Conservation (phyloP, 2,888 invertebrate genomes). For the Tanytarsus gracilentus region DNA sequence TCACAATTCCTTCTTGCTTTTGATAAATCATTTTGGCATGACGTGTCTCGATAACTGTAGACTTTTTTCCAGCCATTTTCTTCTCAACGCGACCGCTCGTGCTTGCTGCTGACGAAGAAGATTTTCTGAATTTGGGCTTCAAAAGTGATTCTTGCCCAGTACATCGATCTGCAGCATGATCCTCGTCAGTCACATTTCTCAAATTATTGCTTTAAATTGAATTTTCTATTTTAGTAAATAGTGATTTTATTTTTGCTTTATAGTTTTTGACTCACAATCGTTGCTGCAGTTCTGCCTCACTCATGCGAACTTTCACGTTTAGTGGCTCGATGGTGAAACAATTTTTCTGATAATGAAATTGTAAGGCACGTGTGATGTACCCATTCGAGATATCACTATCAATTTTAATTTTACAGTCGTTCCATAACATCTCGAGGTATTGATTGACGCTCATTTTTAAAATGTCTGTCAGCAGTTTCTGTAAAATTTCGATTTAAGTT, state of each 20-base stretch:
- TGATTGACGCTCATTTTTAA: neutral
- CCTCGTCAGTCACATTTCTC: no score
- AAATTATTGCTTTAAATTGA: neutral
- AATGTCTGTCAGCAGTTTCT: constrained; percentile 22
- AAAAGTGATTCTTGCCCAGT: neutral
- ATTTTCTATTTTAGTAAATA: neutral
- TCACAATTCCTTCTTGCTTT: constrained; percentile 33
- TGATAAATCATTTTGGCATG: neutral
- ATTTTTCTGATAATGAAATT: constrained; percentile 14
- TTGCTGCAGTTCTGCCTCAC: constrained; percentile 4
- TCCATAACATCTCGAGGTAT: neutral
- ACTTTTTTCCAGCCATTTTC: neutral
- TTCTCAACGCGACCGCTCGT: neutral
- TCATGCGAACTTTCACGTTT: constrained; percentile 6
- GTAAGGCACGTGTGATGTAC: neutral
- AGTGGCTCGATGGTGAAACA: neutral
- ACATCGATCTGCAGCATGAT: neutral
- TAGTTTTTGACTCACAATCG: neutral
- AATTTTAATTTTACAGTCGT: neutral
- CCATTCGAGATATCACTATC: constrained; percentile 8
- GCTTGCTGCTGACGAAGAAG: neutral
- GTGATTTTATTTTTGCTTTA: neutral
- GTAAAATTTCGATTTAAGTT: neutral
- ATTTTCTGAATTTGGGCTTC: constrained; percentile 15
- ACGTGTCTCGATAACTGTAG: neutral